Conservation (phyloP, 2,797 vertebrate species). For the Varecia variegata region DNA sequence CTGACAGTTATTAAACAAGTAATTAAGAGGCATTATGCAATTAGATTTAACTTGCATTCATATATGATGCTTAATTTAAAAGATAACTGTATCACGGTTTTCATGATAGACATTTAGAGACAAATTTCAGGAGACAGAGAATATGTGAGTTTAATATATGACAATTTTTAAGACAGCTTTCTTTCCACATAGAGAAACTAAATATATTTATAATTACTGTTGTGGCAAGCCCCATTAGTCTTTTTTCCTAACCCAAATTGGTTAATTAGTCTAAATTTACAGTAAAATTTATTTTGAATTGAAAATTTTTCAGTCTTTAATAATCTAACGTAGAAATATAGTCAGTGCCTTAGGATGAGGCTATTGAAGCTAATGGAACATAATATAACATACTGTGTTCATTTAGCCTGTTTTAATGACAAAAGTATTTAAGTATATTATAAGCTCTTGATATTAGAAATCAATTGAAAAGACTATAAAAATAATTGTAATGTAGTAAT, state of each 20-base stretch:
- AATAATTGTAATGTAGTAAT: background rate
- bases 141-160: background rate
- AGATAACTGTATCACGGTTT: conserved; percentile 24
- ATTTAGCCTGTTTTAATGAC: background rate
- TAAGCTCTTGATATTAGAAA: background rate
- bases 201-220: background rate
- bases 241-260: conserved; percentile 10
- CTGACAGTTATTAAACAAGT: conserved; percentile 62
- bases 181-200: background rate
- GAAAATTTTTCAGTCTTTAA: background rate
- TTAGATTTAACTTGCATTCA: conserved; percentile 39
- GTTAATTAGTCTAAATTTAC: background rate
- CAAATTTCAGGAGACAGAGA: background rate
- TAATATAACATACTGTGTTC: background rate
- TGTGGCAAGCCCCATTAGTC: background rate
- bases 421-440: background rate
- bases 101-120: background rate
- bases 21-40: conserved; percentile 60
- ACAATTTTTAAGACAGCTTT: background rate
- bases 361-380: background rate
- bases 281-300: background rate
- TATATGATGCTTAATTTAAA: conserved; percentile 55
- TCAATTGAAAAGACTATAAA: background rate
- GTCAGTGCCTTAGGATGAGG: background rate
- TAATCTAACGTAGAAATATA: background rate